Evolutionary conservation across 2,797 vertebrate genomes (phyloP).

Genomic region (Sitta carolinensis): DNA sequence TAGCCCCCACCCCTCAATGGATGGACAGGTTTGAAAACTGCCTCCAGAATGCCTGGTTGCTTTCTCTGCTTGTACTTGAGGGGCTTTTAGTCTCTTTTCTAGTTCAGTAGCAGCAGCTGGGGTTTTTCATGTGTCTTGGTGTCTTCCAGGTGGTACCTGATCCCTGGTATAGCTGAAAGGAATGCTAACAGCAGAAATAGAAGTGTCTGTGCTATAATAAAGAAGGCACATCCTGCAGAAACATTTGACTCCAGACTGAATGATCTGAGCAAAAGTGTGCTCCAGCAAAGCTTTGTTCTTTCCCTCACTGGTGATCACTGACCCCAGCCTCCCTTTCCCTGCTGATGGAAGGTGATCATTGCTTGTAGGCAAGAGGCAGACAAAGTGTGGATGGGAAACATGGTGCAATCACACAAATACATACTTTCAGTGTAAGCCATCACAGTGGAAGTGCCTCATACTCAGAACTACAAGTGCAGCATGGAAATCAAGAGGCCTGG

Average conservation of each 20-base stretch:
- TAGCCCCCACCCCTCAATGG: accelerated
- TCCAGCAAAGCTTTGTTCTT: not conserved
- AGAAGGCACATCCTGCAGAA: not conserved
- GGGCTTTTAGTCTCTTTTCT: not conserved
- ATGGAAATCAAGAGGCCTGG: not conserved
- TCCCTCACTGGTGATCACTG: accelerated
- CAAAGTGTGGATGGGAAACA: not conserved
- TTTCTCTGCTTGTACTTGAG: not conserved
- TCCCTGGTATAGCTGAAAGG: not conserved
- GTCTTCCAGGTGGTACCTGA: not conserved
- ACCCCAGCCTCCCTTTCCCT: not conserved
- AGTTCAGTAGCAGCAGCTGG: not conserved
- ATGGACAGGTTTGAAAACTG: not conserved
- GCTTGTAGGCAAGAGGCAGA: not conserved
- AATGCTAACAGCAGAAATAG: not conserved
- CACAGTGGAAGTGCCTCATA: accelerated
- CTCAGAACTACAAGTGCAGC: not conserved
- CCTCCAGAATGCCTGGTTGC: not conserved
- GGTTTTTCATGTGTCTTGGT: not conserved
- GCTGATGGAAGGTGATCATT: not conserved
- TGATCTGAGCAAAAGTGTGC: accelerated
- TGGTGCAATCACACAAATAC: not conserved
- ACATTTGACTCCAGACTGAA: not conserved
- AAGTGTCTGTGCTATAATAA: not conserved
- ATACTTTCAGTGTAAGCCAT: not conserved